Percentiles rank a stretch among this genome's conserved stretches.
These are phyloP conservation scores for Palythoa grandiflora DNA, from an alignment of 92 coral and sea anemone species.

Conservation along the genomic window DNA sequence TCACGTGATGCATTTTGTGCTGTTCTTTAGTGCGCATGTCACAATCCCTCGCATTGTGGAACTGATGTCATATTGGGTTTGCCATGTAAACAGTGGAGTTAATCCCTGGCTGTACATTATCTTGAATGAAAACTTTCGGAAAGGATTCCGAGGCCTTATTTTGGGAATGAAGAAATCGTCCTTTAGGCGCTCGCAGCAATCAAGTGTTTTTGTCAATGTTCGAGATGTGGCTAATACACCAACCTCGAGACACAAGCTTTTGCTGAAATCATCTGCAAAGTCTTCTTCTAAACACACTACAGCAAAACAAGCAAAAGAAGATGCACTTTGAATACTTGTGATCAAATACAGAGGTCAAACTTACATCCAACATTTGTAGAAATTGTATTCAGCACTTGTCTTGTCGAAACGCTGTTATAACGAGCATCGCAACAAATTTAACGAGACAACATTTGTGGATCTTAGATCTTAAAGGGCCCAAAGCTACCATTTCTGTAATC, in stretches of 20 bases:
- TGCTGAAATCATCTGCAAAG: conserved; percentile 12
- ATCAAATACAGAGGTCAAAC: no score
- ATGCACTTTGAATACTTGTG: background rate
- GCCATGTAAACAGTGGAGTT: conserved; percentile 81
- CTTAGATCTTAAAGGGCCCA: no score
- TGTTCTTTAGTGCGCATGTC: conserved; percentile 59
- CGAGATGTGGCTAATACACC: background rate
- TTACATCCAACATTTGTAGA: no score
- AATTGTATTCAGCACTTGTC: background rate
- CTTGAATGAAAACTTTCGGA: conserved; percentile 79
- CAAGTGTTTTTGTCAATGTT: background rate
- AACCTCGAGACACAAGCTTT: background rate
- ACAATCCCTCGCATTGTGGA: conserved; percentile 48
- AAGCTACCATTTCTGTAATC: no score
- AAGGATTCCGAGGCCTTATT: conserved; percentile 63
- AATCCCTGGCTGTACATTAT: conserved; percentile 76
- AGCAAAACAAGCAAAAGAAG: background rate
- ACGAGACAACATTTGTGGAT: no score
- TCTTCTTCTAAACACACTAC: conserved; percentile 2
- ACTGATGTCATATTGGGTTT: conserved; percentile 72
- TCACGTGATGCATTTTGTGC: conserved; percentile 77
- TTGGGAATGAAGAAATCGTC: background rate
- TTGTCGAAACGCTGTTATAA: no score
- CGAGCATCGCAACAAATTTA: no score
- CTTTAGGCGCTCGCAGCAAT: background rate